Base-by-base conservation (phyloP, 2,797 vertebrate species). In the Discoglossus pictus region DNA sequence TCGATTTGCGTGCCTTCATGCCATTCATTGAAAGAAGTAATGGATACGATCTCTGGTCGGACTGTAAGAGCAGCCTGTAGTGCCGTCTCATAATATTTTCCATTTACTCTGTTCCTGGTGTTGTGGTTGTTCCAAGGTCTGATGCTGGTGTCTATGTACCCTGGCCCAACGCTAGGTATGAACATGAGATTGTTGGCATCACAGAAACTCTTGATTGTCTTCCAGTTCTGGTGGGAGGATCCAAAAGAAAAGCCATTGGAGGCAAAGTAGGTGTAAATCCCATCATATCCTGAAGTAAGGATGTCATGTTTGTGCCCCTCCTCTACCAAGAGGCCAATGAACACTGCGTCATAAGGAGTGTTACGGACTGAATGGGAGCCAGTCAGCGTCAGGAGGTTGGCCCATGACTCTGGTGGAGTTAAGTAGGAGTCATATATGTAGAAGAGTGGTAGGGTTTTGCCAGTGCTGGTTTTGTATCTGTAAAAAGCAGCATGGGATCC, bases 81-180 rank as follows among this genome's bases (percentile, higher is more conserved):
- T 18, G 89, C 88, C 0, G 93, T 94, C 78, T 95, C 93, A 0
- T 93, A 94, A 75, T 94, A 95, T 16, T 92, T 91, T n/a, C 93
- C 93, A 0, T 94, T 94, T 25, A 95, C 91, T n/a, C 93, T 78
- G 76, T 93, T 92, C 38, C 93, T 85, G 4, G 93, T 93, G 73
- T 93, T 93, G 66, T 95, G 93, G 79, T 93, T 93, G 81, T 95
- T 95, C 93, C 93, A 95, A 0, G 93, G 92, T 61, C 92, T 84
- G 18, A 95, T 89, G 20, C 91, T 91, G 0, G 91, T 94, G 73
- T 95, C 92, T 0, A 92, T 87, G 43, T 95, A 95, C 3, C 93
- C 93, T 0, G 93, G 93, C 0, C 93, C 93, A 1, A 93, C 92
- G 0, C 93, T 92, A 51, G 93, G 93, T 38, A 95, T 87, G 68